These are phyloP conservation scores for Danio aesculapii DNA, from an alignment of 2,797 vertebrate species.

Conservation along the genomic window DNA sequence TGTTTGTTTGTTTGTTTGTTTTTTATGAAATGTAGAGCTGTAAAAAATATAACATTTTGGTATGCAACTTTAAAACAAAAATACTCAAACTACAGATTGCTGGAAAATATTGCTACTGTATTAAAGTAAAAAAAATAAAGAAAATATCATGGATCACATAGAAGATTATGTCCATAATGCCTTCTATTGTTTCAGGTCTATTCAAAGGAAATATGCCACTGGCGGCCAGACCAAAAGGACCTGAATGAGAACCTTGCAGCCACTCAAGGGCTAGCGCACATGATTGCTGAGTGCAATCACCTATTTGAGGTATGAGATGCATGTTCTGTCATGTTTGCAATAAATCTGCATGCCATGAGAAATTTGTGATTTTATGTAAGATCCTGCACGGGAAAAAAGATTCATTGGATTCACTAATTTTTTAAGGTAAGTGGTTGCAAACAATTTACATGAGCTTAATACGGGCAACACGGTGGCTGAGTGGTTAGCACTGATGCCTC, in stretches of 20 bases:
- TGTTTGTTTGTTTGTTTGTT: too few species aligned
- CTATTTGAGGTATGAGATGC: conserved; percentile 91
- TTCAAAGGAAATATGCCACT: conserved; percentile 95
- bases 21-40: too few species aligned
- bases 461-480: too few species aligned
- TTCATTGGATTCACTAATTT: too few species aligned
- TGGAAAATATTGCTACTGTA: neutral
- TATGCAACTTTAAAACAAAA: too few species aligned
- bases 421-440: too few species aligned
- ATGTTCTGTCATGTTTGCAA: neutral
- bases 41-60: too few species aligned
- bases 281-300: conserved; percentile 94
- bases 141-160: neutral
- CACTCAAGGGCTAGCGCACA: conserved; percentile 95
- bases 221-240: conserved; percentile 97
- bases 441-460: too few species aligned
- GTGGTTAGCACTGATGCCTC: too few species aligned
- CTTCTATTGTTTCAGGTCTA: conserved; percentile 80
- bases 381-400: too few species aligned
- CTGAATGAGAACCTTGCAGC: conserved; percentile 96
- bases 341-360: neutral
- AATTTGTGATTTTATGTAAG: neutral
- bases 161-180: neutral
- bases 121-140: neutral
- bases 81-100: too few species aligned